Conservation (phyloP, 2,797 vertebrate species). For the Furcifer pardalis region DNA sequence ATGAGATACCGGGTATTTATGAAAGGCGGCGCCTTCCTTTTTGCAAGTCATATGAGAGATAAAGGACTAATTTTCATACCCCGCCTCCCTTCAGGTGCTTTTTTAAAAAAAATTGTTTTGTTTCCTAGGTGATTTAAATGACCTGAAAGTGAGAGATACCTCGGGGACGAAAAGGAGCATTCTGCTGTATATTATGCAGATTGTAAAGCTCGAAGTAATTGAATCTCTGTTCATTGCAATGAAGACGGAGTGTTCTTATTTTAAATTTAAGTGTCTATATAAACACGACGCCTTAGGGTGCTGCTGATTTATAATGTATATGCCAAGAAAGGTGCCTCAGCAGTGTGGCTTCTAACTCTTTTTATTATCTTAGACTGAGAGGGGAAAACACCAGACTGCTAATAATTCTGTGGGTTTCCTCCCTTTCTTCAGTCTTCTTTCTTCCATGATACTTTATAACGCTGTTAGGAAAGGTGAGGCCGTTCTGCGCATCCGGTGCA, state of each 20-base stretch:
- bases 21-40: slow-evolving; percentile 5
- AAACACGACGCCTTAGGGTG: slow-evolving; percentile 72
- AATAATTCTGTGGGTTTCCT: slow-evolving; percentile 55
- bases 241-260: slow-evolving; percentile 75
- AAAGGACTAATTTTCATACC: slow-evolving; percentile 62
- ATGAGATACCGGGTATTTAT: slow-evolving; percentile 40
- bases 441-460: slow-evolving; percentile 57
- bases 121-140: slow-evolving; percentile 74
- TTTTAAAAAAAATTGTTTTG: slow-evolving; percentile 72
- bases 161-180: slow-evolving; percentile 68
- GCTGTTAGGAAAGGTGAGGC: slow-evolving; percentile 60
- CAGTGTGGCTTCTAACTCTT: slow-evolving; percentile 63
- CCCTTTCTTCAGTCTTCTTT: slow-evolving; percentile 49
- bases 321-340: slow-evolving; percentile 61
- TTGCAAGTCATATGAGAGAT: slow-evolving; percentile 50
- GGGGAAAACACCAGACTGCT: slow-evolving; percentile 36
- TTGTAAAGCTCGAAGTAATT: slow-evolving; percentile 74
- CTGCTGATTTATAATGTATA: slow-evolving; percentile 68
- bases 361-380: slow-evolving; percentile 67
- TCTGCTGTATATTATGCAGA: slow-evolving; percentile 69
- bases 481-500: slow-evolving; percentile 56
- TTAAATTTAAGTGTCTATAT: slow-evolving; percentile 77
- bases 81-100: slow-evolving; percentile 21
- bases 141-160: slow-evolving; percentile 69
- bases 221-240: slow-evolving; percentile 71